phyloP scores from a whole-genome alignment of 2,888 invertebrate species.

The Euzophera pinguis region DNA sequence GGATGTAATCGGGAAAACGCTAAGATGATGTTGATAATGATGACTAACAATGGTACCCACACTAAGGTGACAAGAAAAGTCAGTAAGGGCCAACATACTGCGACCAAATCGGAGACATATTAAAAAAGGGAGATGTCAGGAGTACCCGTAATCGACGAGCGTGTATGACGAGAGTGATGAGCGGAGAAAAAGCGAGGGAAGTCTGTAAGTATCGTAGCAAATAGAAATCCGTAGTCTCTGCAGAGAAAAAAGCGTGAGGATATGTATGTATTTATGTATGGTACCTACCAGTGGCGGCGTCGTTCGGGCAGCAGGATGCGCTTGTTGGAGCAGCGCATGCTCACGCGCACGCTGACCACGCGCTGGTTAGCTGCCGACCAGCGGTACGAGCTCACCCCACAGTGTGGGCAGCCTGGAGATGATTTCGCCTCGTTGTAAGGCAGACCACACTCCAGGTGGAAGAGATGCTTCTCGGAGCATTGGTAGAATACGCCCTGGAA shows the following conservation, averaged over 20 bases:
- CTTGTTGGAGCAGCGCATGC: constrained; percentile 57
- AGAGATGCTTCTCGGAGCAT: constrained; percentile 89
- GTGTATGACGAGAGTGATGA: too few relatives aligned
- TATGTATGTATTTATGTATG: not conserved
- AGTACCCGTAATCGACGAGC: too few relatives aligned
- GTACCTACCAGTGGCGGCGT: constrained; percentile 60
- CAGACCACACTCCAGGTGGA: constrained; percentile 90
- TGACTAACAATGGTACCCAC: too few relatives aligned
- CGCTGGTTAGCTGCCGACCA: constrained; percentile 56
- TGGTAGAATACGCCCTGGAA: constrained; percentile 89
- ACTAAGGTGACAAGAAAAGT: too few relatives aligned
- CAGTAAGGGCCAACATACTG: too few relatives aligned
- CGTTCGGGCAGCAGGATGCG: constrained; percentile 64
- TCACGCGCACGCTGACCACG: constrained; percentile 43
- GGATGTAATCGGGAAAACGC: too few relatives aligned
- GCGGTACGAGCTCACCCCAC: constrained; percentile 56
- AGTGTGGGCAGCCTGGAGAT: constrained; percentile 66
- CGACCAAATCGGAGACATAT: too few relatives aligned
- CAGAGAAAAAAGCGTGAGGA: not conserved
- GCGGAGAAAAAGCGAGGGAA: too few relatives aligned
- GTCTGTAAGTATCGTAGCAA: too few relatives aligned
- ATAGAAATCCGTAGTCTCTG: too few relatives aligned
- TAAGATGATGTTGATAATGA: too few relatives aligned
- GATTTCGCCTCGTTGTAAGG: constrained; percentile 43
- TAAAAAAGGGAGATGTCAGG: too few relatives aligned